phyloP scores from a whole-genome alignment of 2,113 vertebrate genomes.

The Saccopteryx leptura region DNA sequence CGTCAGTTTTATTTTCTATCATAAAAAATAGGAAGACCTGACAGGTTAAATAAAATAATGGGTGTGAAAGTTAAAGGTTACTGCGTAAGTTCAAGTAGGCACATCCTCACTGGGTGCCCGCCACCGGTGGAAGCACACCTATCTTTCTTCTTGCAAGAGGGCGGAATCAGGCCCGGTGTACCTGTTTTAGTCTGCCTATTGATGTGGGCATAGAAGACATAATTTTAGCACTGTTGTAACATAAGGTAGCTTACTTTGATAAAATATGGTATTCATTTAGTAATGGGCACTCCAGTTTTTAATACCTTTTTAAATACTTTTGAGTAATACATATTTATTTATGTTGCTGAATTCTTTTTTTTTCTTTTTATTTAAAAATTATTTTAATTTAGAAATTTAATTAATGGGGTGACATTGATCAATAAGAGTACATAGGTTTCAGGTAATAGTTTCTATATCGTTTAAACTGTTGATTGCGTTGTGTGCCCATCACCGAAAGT shows the following conservation, averaged over 20 bases:
- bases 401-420: too few species aligned
- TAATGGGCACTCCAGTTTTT: slow-evolving; percentile 45
- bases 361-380: too few species aligned
- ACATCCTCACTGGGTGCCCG: background rate
- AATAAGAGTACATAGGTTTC: too few species aligned
- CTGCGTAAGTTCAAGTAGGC: background rate
- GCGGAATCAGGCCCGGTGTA: background rate
- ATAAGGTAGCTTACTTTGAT: slow-evolving; percentile 39
- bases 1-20: background rate
- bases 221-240: slow-evolving; percentile 1
- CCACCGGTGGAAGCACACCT: background rate
- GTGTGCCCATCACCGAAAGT: too few species aligned
- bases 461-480: too few species aligned
- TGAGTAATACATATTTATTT: background rate
- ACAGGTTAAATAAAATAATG: slow-evolving; percentile 8
- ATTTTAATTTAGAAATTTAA: too few species aligned
- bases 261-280: slow-evolving; percentile 34
- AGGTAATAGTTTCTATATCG: too few species aligned
- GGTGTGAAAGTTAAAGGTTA: slow-evolving; percentile 8
- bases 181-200: background rate
- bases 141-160: background rate
- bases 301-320: slow-evolving; percentile 59
- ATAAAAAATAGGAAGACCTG: background rate
- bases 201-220: background rate
- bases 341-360: slow-evolving; percentile 33